These are phyloP conservation scores for Acanthiza pusilla DNA, from an alignment of 2,797 vertebrate genomes.

Conservation along the genomic window DNA sequence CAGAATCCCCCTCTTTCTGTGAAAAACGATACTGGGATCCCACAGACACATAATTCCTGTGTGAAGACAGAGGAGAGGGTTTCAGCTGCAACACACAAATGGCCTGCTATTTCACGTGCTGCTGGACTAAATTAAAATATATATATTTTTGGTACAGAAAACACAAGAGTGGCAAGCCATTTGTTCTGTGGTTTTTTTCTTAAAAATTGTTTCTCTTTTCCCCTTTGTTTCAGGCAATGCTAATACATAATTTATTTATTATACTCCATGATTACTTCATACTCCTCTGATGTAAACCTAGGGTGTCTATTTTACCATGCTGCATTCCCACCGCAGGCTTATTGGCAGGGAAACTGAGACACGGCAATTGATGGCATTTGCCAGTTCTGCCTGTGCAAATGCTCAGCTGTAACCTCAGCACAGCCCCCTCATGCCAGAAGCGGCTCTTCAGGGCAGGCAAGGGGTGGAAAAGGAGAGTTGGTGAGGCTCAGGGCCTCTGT, in stretches of 20 bases:
- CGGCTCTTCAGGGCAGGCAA: not conserved
- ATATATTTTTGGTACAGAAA: not conserved
- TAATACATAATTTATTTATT: not conserved
- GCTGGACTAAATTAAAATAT: not conserved
- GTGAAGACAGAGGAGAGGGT: not conserved
- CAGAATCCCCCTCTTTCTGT: not conserved
- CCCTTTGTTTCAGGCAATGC: not conserved
- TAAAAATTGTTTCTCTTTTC: not conserved
- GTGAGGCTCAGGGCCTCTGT: rapidly evolving
- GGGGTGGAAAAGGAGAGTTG: not conserved
- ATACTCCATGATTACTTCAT: not conserved
- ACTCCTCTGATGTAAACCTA: not conserved
- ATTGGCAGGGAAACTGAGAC: not conserved
- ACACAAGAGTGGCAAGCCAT: not conserved
- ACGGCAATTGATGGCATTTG: rapidly evolving
- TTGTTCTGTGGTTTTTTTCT: not conserved
- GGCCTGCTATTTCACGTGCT: not conserved
- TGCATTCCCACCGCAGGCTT: not conserved
- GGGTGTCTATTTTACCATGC: not conserved
- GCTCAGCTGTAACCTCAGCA: not conserved
- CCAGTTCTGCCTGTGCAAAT: not conserved
- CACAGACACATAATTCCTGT: not conserved
- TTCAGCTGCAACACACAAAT: not conserved
- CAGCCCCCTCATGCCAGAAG: not conserved
- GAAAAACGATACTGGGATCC: not conserved